Percentiles rank a stretch among this genome's conserved stretches.
Evolutionary conservation across 2,113 vertebrate species (phyloP).

Genomic region (Malurus alboscapulatus): DNA sequence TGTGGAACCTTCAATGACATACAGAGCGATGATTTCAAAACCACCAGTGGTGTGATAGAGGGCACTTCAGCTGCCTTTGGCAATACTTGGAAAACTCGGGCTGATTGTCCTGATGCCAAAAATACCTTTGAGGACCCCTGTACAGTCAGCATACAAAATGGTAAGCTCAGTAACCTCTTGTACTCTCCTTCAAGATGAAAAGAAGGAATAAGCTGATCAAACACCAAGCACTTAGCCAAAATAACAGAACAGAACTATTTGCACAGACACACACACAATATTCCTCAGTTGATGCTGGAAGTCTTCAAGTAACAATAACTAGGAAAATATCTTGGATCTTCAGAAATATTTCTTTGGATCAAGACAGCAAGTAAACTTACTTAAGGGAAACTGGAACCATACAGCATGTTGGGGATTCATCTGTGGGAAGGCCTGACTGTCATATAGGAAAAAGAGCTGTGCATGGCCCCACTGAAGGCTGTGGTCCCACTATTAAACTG

Average conservation of each 20-base stretch:
- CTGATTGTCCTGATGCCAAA: constrained; percentile 74
- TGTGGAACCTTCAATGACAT: constrained; percentile 91
- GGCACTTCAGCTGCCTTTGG: constrained; percentile 84
- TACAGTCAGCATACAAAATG: constrained; percentile 83
- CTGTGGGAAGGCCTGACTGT: background rate
- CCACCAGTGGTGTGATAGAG: constrained; percentile 82
- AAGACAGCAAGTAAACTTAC: background rate
- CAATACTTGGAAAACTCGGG: constrained; percentile 86
- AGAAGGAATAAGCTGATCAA: background rate
- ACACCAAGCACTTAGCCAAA: background rate
- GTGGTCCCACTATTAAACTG: background rate
- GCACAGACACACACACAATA: rapidly evolving
- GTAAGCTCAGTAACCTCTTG: constrained; percentile 59
- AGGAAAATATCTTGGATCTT: background rate
- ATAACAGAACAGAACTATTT: background rate
- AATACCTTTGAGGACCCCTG: constrained; percentile 84
- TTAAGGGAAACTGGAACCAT: background rate
- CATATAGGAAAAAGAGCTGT: background rate
- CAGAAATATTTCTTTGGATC: background rate
- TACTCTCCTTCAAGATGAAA: background rate
- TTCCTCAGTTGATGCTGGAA: background rate
- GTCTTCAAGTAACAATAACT: background rate
- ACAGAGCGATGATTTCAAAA: constrained; percentile 86
- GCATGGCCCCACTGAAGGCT: background rate
- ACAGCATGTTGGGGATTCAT: background rate